A percentile compares a stretch with the other conserved stretches of the same genome.
phyloP scores from a whole-genome alignment of 2,888 invertebrate genomes.

The Kryphioiulus occultus region DNA sequence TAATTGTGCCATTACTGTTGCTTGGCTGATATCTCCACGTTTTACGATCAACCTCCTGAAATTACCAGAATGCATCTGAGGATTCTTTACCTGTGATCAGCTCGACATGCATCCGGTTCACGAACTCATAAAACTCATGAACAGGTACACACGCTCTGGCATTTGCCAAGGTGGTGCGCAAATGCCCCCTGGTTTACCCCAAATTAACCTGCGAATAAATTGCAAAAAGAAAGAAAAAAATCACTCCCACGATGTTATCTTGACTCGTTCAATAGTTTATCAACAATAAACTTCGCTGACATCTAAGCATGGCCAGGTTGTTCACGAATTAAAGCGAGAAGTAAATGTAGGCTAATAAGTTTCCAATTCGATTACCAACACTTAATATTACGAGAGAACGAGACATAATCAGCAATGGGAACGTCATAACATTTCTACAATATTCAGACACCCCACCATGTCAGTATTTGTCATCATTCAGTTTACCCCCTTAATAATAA shows the following conservation, averaged over 20 bases:
- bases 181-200: neutral
- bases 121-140: neutral
- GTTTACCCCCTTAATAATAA: no score
- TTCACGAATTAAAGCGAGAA: no score
- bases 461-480: no score
- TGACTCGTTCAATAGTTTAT: neutral
- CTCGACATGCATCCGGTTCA: neutral
- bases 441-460: no score
- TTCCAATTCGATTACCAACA: no score
- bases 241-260: neutral
- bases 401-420: no score
- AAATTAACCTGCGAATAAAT: neutral
- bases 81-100: neutral
- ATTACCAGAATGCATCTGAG: neutral
- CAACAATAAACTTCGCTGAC: neutral
- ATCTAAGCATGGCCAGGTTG: no score
- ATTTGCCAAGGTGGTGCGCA: neutral
- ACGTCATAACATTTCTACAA: no score
- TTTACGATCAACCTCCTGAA: neutral
- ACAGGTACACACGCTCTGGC: neutral
- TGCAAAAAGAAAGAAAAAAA: neutral
- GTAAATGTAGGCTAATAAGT: no score
- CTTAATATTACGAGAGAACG: no score
- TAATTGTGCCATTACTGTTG: neutral
- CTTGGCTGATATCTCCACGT: neutral